Evolutionary conservation across 2,113 vertebrate species (phyloP).

Genomic region (Otus sunia): DNA sequence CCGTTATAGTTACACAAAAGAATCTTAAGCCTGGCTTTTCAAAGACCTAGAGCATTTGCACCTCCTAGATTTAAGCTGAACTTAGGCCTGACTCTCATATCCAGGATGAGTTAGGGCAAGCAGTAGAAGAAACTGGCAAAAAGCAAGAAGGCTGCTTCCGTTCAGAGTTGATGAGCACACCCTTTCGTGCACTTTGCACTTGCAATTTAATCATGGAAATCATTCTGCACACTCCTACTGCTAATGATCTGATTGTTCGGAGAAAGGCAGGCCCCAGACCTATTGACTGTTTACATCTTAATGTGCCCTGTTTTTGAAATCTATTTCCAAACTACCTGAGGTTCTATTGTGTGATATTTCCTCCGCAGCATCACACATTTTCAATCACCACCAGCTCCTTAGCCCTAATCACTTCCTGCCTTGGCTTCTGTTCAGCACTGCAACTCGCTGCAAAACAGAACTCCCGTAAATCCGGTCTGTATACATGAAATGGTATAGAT

Average conservation of each 20-base stretch:
- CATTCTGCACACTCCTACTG: neutral
- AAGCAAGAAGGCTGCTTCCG: neutral
- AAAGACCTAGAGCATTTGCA: neutral
- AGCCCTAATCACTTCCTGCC: slow-evolving; percentile 28
- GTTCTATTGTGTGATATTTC: slow-evolving; percentile 38
- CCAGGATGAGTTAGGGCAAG: neutral
- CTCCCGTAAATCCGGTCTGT: fast-evolving
- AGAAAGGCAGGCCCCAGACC: neutral
- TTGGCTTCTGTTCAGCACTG: slow-evolving; percentile 3
- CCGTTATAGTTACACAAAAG: neutral
- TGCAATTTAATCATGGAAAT: neutral
- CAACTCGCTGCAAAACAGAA: neutral
- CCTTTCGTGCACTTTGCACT: neutral
- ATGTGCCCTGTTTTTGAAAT: neutral
- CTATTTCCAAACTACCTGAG: neutral
- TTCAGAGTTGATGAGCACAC: neutral
- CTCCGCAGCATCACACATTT: neutral
- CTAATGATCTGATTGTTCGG: neutral
- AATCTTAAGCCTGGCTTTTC: neutral
- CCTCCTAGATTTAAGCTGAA: neutral
- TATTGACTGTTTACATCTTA: slow-evolving; percentile 23
- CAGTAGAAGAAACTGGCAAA: neutral
- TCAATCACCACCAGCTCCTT: slow-evolving; percentile 9
- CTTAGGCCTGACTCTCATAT: neutral
- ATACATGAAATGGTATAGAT: neutral